These are phyloP conservation scores for Speoplatyrhinus poulsoni DNA, from an alignment of 2,113 vertebrate genomes.

Conservation along the genomic window DNA sequence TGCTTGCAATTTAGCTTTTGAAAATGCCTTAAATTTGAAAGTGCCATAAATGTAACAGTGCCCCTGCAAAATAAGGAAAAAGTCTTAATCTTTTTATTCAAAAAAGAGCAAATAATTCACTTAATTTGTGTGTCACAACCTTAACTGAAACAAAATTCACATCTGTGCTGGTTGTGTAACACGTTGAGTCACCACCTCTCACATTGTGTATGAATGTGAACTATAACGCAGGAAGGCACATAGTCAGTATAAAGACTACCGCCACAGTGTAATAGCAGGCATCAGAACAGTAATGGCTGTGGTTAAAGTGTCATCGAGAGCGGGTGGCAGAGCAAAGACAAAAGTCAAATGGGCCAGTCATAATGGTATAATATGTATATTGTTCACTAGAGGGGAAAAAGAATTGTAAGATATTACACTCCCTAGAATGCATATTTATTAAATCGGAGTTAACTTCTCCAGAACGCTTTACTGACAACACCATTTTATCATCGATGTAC, in stretches of 20 bases:
- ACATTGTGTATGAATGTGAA: constrained; percentile 20
- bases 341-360: constrained; percentile 10
- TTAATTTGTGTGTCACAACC: too few relatives aligned
- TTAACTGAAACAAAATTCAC: background rate
- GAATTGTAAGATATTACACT: too few relatives aligned
- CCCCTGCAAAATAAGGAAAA: too few relatives aligned
- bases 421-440: too few relatives aligned
- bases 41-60: too few relatives aligned
- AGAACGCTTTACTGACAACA: too few relatives aligned
- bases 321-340: constrained; percentile 35
- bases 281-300: constrained; percentile 42
- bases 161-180: constrained; percentile 28
- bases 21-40: background rate
- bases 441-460: too few relatives aligned
- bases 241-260: background rate
- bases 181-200: constrained; percentile 29
- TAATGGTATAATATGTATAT: too few relatives aligned
- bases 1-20: background rate
- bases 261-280: constrained; percentile 26
- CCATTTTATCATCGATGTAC: constrained; percentile 25
- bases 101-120: too few relatives aligned
- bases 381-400: too few relatives aligned
- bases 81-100: too few relatives aligned
- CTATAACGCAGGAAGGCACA: background rate
- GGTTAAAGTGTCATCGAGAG: constrained; percentile 3